These are phyloP conservation scores for Pygoscelis antarcticus DNA, from an alignment of 2,113 vertebrate species.

Conservation along the genomic window DNA sequence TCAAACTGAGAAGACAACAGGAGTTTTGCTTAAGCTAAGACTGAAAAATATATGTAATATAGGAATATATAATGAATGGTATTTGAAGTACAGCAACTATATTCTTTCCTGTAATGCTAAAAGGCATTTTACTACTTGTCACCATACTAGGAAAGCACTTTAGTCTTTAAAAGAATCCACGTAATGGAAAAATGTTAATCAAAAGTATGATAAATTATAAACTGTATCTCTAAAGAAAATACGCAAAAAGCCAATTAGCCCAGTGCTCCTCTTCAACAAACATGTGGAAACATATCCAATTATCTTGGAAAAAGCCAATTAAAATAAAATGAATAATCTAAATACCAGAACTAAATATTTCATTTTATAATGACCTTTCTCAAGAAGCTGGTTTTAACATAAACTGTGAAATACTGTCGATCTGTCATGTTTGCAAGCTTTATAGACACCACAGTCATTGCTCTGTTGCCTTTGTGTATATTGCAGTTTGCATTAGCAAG, in stretches of 20 bases:
- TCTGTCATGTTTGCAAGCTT: conserved; percentile 56
- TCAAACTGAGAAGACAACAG: background rate
- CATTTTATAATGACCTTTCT: conserved; percentile 73
- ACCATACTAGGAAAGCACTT: background rate
- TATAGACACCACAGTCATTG: conserved; percentile 32
- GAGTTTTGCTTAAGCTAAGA: background rate
- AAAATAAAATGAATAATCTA: conserved; percentile 68
- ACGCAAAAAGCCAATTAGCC: conserved; percentile 58
- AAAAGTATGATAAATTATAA: conserved; percentile 4
- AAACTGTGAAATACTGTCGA: conserved; percentile 67
- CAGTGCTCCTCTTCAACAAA: conserved; percentile 26
- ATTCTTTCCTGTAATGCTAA: background rate
- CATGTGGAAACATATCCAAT: conserved; percentile 49
- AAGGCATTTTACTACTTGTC: background rate
- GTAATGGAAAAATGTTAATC: background rate
- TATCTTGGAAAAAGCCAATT: conserved; percentile 68
- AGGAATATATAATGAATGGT: background rate
- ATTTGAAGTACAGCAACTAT: background rate
- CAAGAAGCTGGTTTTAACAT: conserved; percentile 70
- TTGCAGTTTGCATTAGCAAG: conserved; percentile 66
- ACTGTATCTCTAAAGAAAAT: conserved; percentile 44
- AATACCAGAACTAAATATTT: conserved; percentile 57
- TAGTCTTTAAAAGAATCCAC: background rate
- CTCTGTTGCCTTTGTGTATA: conserved; percentile 39
- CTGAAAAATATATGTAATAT: background rate